Base-by-base conservation (phyloP, 2,888 invertebrate genomes). In the Ophioninae sp. region DNA sequence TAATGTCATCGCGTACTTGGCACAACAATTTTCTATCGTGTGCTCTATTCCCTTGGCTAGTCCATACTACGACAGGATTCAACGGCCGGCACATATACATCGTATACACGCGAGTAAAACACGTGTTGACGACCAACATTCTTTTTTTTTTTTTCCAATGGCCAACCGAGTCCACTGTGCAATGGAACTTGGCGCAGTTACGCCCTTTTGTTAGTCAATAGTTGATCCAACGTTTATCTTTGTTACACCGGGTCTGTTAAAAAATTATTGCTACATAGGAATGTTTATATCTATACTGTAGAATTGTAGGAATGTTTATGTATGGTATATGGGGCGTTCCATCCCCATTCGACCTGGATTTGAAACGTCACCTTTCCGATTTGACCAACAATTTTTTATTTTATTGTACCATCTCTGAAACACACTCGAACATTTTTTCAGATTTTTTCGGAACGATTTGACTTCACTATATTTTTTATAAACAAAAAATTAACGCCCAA, bases 1-100 rank as follows among this genome's bases (percentile, higher is more conserved):
- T 88, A 88, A 88, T 87, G 88, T 89, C 89, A 88, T 88, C 88
- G 88, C 85, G 85, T 88, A 88, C 87, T 86, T 86, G 87, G 83
- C 85, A 84, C 86, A 85, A 85, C 87, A 83, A 87, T 87, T 88
- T 88, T 86, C 81, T 75, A 76, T 74, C 76, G 76, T 72, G 62
- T 80, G 76, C n/a, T 41, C 73, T 50, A 76, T 67, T 72, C 72
- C 64, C 76, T 30, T 37, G 21, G 44, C 30, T 23, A 23, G 44
- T 67, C 39, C 6, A n/a, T 7, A 50, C 8, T 8, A 6, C 37
- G 20, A 57, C 23, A 41, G n/a, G n/a, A n/a, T n/a, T n/a, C 73
- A 41, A 61, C 21, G 39, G 37, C 44, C 23, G 10, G 13, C 13
- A 62, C 62, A 62, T 21, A 21, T n/a, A n/a, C 30, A 7, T 62